Percentiles rank a stretch among this genome's conserved stretches.
phyloP scores from a whole-genome alignment of 2,113 vertebrate species.

The Lasiurus borealis region DNA sequence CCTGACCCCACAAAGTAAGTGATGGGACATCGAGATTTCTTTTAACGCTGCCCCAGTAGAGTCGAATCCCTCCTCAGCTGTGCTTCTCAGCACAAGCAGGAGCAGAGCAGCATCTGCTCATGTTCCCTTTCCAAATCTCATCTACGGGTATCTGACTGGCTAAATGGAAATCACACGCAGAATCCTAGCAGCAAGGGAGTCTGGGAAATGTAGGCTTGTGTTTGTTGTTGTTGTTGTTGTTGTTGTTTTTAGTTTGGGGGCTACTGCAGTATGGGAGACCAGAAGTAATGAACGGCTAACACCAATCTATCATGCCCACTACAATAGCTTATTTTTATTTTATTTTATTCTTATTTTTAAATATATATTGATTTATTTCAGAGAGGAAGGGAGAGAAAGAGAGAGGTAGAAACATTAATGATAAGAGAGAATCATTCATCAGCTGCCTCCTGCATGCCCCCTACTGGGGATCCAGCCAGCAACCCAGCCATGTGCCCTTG shows the following conservation, averaged over 20 bases:
- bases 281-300: neutral
- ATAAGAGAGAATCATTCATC: too few species aligned
- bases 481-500: too few species aligned
- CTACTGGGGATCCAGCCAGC: too few species aligned
- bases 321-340: neutral
- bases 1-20: neutral
- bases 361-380: too few species aligned
- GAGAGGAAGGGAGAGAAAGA: too few species aligned
- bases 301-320: too few species aligned
- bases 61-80: neutral
- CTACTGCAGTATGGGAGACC: rapidly evolving
- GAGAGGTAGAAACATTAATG: too few species aligned
- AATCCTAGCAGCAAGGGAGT: neutral
- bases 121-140: neutral
- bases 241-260: neutral
- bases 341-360: neutral
- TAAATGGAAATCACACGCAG: neutral
- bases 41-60: neutral
- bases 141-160: neutral
- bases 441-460: too few species aligned
- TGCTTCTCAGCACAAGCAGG: neutral
- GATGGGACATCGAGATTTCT: neutral
- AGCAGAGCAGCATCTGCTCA: neutral
- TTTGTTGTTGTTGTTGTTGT: too few species aligned
- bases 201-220: neutral